Evolutionary conservation across 2,888 invertebrate genomes (phyloP), one percentile per base, ranked within the genome.

Genomic region (Metopia argyrocephala): DNA sequence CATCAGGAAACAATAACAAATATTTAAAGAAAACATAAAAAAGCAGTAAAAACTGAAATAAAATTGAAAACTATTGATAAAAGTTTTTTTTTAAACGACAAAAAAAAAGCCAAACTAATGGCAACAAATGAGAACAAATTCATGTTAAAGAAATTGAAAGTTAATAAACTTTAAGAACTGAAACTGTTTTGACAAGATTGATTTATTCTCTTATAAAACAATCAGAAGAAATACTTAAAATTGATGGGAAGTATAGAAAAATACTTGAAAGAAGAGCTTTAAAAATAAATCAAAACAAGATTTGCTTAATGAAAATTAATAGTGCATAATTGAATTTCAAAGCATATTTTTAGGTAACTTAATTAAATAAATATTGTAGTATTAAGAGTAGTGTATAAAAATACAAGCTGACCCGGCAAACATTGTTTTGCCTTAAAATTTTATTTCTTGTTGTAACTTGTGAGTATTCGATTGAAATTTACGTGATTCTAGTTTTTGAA

Each of bases 51-150:
- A 31, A 31, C 31, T 38, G 38, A 15, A 38, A 38, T 38, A 38
- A 38, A 38, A 76, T 18, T 76, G 21, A 48, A 61, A 65, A 65
- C 65, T 66, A 59, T 71, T 70, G 65, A 61, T 18, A 38, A 57
- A 5, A 48, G 20, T n/a, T 12, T 27, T 65, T 66, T 6, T 9
- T 38, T 12, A 38, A 31, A 9, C 1, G 12, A 48, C 25, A 38
- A 66, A 2, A 27, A 20, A 2, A n/a, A 38, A 48, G 48, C 15
- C 15, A 62, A 23, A 12, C 25, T 62, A 48, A 61, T 56, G 65
- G 65, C 68, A 73, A 74, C 59, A 69, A 61, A 66, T 64, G 52
- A 61, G 74, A 54, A 65, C 38, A 81, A 76, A n/a, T 25, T 46
- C 59, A 46, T 62, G 27, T 52, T 50, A 9, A 78, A 74, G 71